Base-by-base conservation (phyloP, 2,797 vertebrate species). In the Danio jaintianensis region DNA sequence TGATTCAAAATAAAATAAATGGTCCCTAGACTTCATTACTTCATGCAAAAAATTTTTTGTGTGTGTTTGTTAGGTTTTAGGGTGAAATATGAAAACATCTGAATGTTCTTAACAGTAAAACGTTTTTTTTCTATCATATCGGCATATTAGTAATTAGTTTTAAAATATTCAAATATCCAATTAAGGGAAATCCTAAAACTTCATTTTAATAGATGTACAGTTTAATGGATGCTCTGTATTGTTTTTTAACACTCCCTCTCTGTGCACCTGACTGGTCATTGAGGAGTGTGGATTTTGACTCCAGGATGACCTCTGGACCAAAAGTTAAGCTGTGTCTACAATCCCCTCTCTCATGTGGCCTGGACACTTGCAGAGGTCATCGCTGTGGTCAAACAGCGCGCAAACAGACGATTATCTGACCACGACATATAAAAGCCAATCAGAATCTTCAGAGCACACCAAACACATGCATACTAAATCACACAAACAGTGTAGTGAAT, bases 251-350 rank as follows among this genome's bases (percentile, higher is more conserved):
- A 50, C 29, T 43, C 88, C 85, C 82, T 83, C 75, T 0, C 50
- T 42, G 56, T 75, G 82, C 80, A 55, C 56, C 71, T n/a, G 42
- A 75, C 56, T 81, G 88, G 89, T 88, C 88, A 88, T 83, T 86
- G 84, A 84, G 73, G 87, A 89, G 87, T 63, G 69, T 64, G 69
- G 42, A 47, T 77, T 83, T 91, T 94, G 90, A 95, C 92, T 95
- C 81, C 83, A 66, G 86, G 83, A 20, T 90, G 90, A 94, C 95
- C 96, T 91, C 77, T 92, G 93, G 95, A 95, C 93, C 95, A 96
- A 87, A 95, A 96, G 96, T 98, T 98, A 98, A 98, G 95, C 96
- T 91, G 45, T 87, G 85, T 89, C 92, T 94, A 94, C 83, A 92
- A 91, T 93, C 83, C 85, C 88, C 84, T 81, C 85, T 86, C 89